phyloP scores from a whole-genome alignment of 2,113 vertebrate species.

The Alosa alosa region DNA sequence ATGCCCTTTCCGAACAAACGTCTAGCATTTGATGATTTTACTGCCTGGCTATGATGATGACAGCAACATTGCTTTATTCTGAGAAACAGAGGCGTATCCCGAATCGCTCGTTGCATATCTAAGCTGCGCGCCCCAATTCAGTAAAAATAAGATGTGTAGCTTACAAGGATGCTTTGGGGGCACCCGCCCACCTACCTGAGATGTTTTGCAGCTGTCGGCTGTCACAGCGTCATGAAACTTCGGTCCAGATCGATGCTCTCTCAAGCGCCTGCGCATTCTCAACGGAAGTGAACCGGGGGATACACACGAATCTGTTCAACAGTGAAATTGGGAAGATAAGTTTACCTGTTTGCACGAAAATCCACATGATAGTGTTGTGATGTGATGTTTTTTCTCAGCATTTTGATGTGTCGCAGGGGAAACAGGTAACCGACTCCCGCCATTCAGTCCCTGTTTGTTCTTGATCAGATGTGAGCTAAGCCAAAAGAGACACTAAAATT shows the following conservation, averaged over 20 bases:
- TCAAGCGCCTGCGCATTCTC: constrained; percentile 62
- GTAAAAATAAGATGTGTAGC: constrained; percentile 16
- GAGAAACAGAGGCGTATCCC: not conserved
- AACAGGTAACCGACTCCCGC: constrained; percentile 53
- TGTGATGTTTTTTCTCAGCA: constrained; percentile 48
- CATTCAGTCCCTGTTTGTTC: not conserved
- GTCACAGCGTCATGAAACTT: constrained; percentile 63
- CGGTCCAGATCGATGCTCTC: constrained; percentile 35
- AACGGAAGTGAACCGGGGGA: constrained; percentile 45
- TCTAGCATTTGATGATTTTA: not conserved
- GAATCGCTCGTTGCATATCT: not conserved
- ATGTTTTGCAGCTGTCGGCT: constrained; percentile 58
- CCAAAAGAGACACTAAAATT: constrained; percentile 24
- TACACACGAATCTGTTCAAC: not conserved
- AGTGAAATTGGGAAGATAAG: not conserved
- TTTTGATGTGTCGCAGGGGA: constrained; percentile 28
- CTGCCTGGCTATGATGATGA: not conserved
- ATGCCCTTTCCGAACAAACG: not conserved
- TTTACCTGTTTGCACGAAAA: constrained; percentile 13
- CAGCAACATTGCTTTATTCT: constrained; percentile 1
- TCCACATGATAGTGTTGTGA: constrained; percentile 44
- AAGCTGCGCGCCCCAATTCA: not conserved
- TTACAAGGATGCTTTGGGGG: constrained; percentile 35
- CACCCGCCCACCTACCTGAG: constrained; percentile 71
- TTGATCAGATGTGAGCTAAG: not conserved